Base-by-base conservation (phyloP, 2,888 invertebrate species). In the Drosophila fulvimacula region DNA sequence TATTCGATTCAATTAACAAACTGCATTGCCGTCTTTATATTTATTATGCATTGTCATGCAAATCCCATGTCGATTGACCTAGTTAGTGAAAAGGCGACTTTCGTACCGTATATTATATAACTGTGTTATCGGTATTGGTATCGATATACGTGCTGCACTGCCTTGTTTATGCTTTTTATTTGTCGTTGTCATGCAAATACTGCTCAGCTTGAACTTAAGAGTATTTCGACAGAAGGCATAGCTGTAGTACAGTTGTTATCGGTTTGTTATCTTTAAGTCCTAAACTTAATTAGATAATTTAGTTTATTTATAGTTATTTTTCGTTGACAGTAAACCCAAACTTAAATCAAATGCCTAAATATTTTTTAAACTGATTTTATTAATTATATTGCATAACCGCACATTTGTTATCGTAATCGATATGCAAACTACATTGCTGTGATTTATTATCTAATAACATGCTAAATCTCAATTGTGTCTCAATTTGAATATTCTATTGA, bases 1-100 rank as follows among this genome's bases (percentile, higher is more conserved):
- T 48, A 30, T 13, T 48, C 30, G 38, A 34, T 63, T 65, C 24
- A 24, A 38, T 52, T 51, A 21, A 52, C 48, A 19, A 48, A 32
- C 30, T 48, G 48, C 48, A 30, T 17, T 19, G 48, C 30, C 7
- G 30, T 32, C 48, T 17, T 3, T 32, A 17, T 13, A 4, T 48
- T 48, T 48, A 48, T 48, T 48, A 30, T 13, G 13, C 48, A 32
- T 48, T 48, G 48, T 13, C 30, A 48, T 48, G 48, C 48, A 48
- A 48, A 48, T 48, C 27, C 1, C 46, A 19, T 49, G 30, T 7
- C 32, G 6, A 49, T 7, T 24, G 52, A 52, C 36, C 52, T 30
- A 44, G 44, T 44, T 44, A 46, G 15, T n/a, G 0, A 15, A 44
- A 27, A 7, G 24, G 7, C 7, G 15, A 1, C 6, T 7, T 42